Base-by-base conservation (phyloP, 2,797 vertebrate genomes). In the Hippoglossus hippoglossus region DNA sequence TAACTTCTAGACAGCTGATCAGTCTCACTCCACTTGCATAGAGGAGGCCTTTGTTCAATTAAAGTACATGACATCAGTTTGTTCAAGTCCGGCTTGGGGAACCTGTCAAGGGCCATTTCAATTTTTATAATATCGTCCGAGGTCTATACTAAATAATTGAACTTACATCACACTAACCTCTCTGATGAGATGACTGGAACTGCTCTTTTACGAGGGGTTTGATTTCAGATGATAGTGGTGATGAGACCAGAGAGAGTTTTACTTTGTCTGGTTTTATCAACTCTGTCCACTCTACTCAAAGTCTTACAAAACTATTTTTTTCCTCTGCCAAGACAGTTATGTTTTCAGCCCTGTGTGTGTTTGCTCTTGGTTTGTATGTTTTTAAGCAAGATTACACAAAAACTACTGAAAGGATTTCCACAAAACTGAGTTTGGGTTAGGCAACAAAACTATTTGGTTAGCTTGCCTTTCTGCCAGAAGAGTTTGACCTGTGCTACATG, bases 1-100 rank as follows among this genome's bases (percentile, higher is more conserved):
- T 13, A 64, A 51, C 10, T 19, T 26, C 2, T 3, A n/a, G 5
- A 26, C n/a, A 41, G 1, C 22, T 2, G 2, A 49, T 47, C 16
- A 16, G 24, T 26, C 6, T 12, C 22, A 9, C 15, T 1, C 7
- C 34, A 34, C 52, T 18, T 47, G 16, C 41, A 16, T 44, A 41
- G 25, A 24, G 5, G 1, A 22, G 16, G 36, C 18, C 1, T 19
- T 67, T 56, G 2, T 26, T 19, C 24, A 51, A 2, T 62, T 16
- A 55, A 24, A 2, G 22, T 8, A 53, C 24, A 28, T 73, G 22
- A 31, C 44, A 64, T 53, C 6, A 62, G 24, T 65, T 52, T 25
- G 11, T 10, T 1, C 46, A 41, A 67, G 22, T 13, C 4, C 1
- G 10, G 22, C 9, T 8, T 6, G 21, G 22, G 50, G 11, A 12